phyloP scores from a whole-genome alignment of 2,113 vertebrate genomes.

The Ivindomyrus marchei region DNA sequence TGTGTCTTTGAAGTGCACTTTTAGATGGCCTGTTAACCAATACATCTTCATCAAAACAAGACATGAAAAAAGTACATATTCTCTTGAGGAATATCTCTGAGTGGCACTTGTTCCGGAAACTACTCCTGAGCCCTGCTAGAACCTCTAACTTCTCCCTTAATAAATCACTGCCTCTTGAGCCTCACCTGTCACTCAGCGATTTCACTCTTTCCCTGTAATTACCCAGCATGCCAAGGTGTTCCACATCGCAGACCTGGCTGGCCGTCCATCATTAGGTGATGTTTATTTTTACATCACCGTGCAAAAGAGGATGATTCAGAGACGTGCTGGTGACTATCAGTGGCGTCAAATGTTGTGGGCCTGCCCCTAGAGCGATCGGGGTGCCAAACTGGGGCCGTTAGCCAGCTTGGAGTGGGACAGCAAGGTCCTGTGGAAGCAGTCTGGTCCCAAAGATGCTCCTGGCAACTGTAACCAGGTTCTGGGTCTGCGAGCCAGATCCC shows the following conservation, averaged over 20 bases:
- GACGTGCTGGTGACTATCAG: background rate
- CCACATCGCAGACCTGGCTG: background rate
- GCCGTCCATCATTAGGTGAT: background rate
- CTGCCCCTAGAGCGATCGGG: background rate
- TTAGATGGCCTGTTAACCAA: background rate
- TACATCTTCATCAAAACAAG: background rate
- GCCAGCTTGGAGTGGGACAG: background rate
- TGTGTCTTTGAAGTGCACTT: background rate
- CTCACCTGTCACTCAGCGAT: background rate
- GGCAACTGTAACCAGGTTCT: background rate
- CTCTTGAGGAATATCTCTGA: background rate
- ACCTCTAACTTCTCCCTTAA: background rate
- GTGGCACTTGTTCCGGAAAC: background rate
- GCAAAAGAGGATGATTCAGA: background rate
- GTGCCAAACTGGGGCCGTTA: background rate
- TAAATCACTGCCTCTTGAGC: background rate
- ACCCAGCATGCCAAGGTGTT: background rate
- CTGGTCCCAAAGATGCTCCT: background rate
- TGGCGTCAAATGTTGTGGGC: background rate
- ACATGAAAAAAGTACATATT: background rate
- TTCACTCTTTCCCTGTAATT: background rate
- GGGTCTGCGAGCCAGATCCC: background rate
- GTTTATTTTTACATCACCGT: background rate
- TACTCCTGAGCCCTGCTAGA: background rate
- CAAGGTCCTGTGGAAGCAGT: background rate